Base-by-base conservation (phyloP, 2,113 vertebrate genomes). In the Corythornis madagascariensis region DNA sequence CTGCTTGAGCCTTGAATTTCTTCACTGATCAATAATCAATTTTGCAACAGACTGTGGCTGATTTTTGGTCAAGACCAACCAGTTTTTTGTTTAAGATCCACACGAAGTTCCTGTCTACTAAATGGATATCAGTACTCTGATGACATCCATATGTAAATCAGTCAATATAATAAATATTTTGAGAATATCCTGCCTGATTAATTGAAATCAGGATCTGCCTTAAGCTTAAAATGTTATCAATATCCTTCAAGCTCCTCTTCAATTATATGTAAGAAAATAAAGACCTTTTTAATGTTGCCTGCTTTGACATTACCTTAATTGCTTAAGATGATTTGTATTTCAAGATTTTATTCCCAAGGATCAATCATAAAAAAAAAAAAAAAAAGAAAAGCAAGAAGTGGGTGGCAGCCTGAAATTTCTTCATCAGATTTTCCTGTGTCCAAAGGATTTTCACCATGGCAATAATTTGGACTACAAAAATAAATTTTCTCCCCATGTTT, bases 191-290 rank as follows among this genome's bases (percentile, higher is more conserved):
- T 88, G 24, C 25, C 55, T 94, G 83, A 95, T 92, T 86, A 57
- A 92, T 75, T 93, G 72, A 84, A 79, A 92, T 47, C n/a, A 87
- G n/a, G 63, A 66, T 69, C 31, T 81, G 72, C 66, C 59, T 59
- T 20, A 14, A 13, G 22, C 95, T 92, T 89, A 80, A 93, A 82
- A 75, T 10, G 16, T 50, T 89, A 85, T 89, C 88, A 91, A 93
- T 89, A 94, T 48, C 80, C 82, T 65, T 93, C 89, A 28, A 7
- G 5, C 86, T 94, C 83, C 76, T 77, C 71, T 80, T 90, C 86
- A 92, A 88, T 94, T 96, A 86, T n/a, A 53, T 63, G 47, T 65
- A 57, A 84, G 89, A 97, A 95, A 96, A 95, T 83, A 79, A 87
- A 95, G 72, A 65, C 45, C 69, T 56, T 86, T 96, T 96, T 83